A percentile compares a stretch with the other conserved stretches of the same genome.
These are phyloP conservation scores for Hycleus phaleratus DNA, from an alignment of 1,140 invertebrate genomes.

Conservation along the genomic window DNA sequence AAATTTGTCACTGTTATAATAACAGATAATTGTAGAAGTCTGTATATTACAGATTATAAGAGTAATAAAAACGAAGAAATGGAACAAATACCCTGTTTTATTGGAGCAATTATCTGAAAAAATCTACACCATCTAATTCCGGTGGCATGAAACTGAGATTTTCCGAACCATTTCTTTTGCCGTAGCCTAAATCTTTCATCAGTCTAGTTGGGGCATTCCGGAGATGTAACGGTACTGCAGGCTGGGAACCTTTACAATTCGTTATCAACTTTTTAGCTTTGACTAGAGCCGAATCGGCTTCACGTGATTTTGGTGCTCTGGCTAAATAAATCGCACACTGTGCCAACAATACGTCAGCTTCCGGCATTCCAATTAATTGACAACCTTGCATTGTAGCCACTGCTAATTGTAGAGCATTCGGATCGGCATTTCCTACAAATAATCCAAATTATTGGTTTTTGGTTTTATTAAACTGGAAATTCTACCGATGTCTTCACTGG, in stretches of 20 bases:
- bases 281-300: constrained; percentile 60
- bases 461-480: constrained; percentile 3
- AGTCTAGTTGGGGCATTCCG: constrained; percentile 73
- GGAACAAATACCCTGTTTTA: background rate
- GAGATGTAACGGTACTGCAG: constrained; percentile 65
- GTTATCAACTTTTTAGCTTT: constrained; percentile 52
- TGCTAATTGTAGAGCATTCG: constrained; percentile 50
- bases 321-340: constrained; percentile 71
- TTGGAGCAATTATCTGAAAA: constrained; percentile 42
- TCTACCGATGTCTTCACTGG: constrained; percentile 60
- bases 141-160: constrained; percentile 57
- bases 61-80: constrained; percentile 12
- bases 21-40: constrained; percentile 20
- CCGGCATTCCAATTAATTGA: constrained; percentile 74
- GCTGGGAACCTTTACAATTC: constrained; percentile 58
- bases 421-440: constrained; percentile 47
- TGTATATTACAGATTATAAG: constrained; percentile 31
- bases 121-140: constrained; percentile 55
- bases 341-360: constrained; percentile 67
- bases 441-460: background rate
- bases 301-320: constrained; percentile 64
- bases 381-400: constrained; percentile 69
- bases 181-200: constrained; percentile 67
- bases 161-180: constrained; percentile 50
- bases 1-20: constrained; percentile 13